Evolutionary conservation across 2,888 invertebrate species (phyloP).

Genomic region (Eupithecia subfuscata): DNA sequence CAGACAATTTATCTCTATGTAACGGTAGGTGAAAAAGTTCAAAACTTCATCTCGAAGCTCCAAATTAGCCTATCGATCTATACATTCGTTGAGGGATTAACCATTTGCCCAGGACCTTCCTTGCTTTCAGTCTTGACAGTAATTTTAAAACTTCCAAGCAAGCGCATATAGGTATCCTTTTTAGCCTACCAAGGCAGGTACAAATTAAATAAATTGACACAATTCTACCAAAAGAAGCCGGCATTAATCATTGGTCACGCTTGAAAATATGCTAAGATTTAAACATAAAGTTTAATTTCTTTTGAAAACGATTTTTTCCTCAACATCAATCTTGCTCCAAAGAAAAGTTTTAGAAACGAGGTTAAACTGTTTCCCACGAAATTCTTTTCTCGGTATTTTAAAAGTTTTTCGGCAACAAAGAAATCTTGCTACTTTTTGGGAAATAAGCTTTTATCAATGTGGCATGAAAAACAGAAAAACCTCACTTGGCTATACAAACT

Average conservation of each 20-base stretch:
- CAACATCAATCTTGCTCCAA: constrained; percentile 76
- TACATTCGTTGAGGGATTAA: neutral
- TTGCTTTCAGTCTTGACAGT: neutral
- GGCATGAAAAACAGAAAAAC: neutral
- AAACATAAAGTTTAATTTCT: constrained; percentile 47
- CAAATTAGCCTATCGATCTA: neutral
- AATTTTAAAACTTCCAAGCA: too few species aligned
- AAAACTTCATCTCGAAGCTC: neutral
- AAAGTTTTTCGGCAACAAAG: constrained; percentile 62
- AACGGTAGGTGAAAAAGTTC: neutral
- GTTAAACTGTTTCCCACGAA: constrained; percentile 71
- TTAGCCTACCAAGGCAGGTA: neutral
- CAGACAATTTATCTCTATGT: neutral
- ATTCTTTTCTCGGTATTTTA: constrained; percentile 66
- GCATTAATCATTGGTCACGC: constrained; percentile 16
- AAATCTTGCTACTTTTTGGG: constrained; percentile 59
- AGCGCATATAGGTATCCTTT: neutral
- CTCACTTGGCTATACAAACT: neutral
- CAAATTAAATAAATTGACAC: neutral
- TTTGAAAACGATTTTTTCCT: constrained; percentile 59
- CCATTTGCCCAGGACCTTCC: neutral
- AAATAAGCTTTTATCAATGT: constrained; percentile 22
- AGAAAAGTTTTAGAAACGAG: constrained; percentile 71
- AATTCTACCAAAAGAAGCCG: neutral
- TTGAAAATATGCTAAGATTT: constrained; percentile 31